Evolutionary conservation across 2,888 invertebrate genomes (phyloP).

Genomic region (Gari tellinella): DNA sequence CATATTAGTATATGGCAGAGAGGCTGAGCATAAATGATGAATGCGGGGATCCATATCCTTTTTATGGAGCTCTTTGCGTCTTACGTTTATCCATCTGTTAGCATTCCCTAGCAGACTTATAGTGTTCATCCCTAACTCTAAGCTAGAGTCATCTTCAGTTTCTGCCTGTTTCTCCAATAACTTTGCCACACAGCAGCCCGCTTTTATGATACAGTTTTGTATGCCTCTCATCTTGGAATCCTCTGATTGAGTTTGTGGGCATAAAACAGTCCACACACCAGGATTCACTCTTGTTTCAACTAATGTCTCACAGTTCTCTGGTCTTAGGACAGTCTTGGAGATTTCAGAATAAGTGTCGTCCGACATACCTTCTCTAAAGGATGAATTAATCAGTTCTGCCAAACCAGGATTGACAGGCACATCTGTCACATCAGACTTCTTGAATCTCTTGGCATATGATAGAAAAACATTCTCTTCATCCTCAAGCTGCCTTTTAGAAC

Average conservation of each 20-base stretch:
- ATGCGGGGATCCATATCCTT: conserved; percentile 31
- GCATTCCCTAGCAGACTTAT: conserved; percentile 28
- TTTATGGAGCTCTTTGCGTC: conserved; percentile 29
- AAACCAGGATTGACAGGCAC: background rate
- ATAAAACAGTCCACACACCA: conserved; percentile 22
- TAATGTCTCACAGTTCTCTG: conserved; percentile 15
- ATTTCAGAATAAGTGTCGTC: conserved; percentile 6
- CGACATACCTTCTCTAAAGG: conserved; percentile 5
- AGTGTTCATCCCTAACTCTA: conserved; percentile 14
- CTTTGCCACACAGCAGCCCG: conserved; percentile 25
- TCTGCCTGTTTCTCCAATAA: conserved; percentile 12
- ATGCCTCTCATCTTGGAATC: conserved; percentile 30
- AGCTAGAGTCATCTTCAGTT: background rate
- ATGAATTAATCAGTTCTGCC: conserved; percentile 2
- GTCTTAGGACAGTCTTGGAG: conserved; percentile 5
- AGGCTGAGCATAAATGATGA: conserved; percentile 36
- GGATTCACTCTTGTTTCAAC: conserved; percentile 14
- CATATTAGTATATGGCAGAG: conserved; percentile 18
- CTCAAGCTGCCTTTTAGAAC: background rate
- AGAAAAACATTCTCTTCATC: background rate
- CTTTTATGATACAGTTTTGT: conserved; percentile 36
- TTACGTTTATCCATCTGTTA: conserved; percentile 28
- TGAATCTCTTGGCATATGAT: background rate
- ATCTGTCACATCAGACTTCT: background rate
- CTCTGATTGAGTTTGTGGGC: conserved; percentile 25